Evolutionary conservation across 2,113 vertebrate species (phyloP).

Genomic region (Procapra przewalskii): DNA sequence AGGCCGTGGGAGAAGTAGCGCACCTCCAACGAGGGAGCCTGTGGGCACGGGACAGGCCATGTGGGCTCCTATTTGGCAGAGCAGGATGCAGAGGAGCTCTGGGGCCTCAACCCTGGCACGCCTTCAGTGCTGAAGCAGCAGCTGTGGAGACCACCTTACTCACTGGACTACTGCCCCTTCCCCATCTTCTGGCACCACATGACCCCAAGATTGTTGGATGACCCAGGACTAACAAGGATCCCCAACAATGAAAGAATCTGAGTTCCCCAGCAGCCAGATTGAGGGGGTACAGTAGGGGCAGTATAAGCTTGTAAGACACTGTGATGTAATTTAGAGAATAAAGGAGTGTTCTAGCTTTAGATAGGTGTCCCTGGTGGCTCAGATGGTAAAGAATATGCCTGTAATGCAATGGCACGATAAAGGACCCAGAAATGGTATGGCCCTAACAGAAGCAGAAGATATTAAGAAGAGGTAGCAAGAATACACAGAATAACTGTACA

Average conservation of each 20-base stretch:
- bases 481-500: neutral
- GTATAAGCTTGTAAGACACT: neutral
- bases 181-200: neutral
- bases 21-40: rapidly evolving
- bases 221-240: neutral
- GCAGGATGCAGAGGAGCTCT: neutral
- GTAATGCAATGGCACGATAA: neutral
- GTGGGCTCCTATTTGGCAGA: rapidly evolving
- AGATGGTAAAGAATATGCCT: rapidly evolving
- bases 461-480: neutral
- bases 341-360: neutral
- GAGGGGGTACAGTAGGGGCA: too few relatives aligned
- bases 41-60: neutral
- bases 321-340: neutral
- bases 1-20: rapidly evolving
- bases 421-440: neutral
- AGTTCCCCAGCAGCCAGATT: neutral
- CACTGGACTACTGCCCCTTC: neutral
- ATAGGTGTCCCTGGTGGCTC: neutral
- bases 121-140: neutral
- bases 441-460: neutral
- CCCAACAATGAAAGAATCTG: neutral
- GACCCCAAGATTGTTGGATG: neutral
- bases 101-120: neutral
- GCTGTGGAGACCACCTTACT: neutral